phyloP scores from a whole-genome alignment of 1,140 invertebrate species.

The Procambarus virginalis region DNA sequence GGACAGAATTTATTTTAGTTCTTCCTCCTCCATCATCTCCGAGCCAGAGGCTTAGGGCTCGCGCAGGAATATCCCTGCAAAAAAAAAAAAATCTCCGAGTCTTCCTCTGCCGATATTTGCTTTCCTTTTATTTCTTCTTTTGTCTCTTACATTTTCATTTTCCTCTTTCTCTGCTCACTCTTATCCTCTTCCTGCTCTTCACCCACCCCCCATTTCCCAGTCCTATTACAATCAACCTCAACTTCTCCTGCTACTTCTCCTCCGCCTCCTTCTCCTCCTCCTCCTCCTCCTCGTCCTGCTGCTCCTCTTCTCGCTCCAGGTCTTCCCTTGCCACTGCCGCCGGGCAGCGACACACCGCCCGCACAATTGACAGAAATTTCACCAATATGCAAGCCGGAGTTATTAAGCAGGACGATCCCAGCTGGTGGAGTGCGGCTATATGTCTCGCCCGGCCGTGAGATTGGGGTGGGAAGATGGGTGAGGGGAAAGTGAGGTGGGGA shows the following conservation, averaged over 20 bases:
- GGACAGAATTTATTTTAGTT: no score
- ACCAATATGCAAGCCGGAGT: conserved; percentile 14
- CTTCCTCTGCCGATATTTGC: no score
- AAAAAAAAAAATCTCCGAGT: no score
- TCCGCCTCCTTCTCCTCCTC: background rate
- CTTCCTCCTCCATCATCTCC: no score
- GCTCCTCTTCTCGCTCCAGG: background rate
- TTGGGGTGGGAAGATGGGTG: background rate
- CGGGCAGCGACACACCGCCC: background rate
- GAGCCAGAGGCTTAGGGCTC: no score
- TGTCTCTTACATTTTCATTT: background rate
- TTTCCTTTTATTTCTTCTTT: background rate
- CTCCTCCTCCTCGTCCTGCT: background rate
- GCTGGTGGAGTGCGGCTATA: background rate
- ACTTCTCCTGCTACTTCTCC: background rate
- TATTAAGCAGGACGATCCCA: conserved; percentile 12
- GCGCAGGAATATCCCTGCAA: no score
- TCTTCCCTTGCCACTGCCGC: background rate
- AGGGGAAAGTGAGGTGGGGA: background rate
- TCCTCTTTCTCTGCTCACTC: no score
- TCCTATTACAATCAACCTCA: background rate
- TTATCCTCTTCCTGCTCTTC: no score
- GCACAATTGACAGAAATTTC: conserved; percentile 34
- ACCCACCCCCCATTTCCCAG: no score
- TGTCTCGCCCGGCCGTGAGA: background rate